Base-by-base conservation (phyloP, 2,888 invertebrate species). In the Uropetala carovei region DNA sequence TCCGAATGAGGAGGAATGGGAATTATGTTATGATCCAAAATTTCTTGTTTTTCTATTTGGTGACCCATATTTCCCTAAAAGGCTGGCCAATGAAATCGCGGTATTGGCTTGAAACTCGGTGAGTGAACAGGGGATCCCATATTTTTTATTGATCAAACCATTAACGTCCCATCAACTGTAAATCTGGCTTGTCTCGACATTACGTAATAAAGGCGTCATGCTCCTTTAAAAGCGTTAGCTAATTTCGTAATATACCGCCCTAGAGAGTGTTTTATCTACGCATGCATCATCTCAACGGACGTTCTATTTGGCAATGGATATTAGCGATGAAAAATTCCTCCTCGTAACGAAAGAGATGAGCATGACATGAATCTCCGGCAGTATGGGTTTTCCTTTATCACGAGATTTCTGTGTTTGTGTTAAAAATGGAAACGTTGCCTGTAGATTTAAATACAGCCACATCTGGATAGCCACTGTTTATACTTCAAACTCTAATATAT, bases 191-290 rank as follows among this genome's bases (percentile, higher is more conserved):
- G 8, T 14, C 75, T 27, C 75, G 11, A 22, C 75, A 27, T 75
- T 75, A 75, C 27, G 27, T 10, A n/a, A 75, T 27, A 75, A 27
- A 27, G 75, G 22, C 22, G 75, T 75, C 75, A 75, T 3, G 27
- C 75, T 27, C 22, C 75, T 27, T 75, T 75, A 75, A 75, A 75
- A 75, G 75, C 75, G 75, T 75, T 75, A 75, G 75, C 75, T 75
- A 22, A 75, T 75, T 75, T 75, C 75, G 27, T 27, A 68, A 68
- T 68, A n/a, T 22, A 68, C 68, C 9, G 68, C 68, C 22, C 11
- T 27, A 13, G 22, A 75, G 75, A 27, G 75, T 27, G 27, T 27
- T 75, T 4, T 27, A 75, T 27, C 22, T 27, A 27, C 27, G 75
- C 75, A 75, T 75, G 22, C 75, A 27, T 75, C 75, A 27, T 75